Conservation (phyloP, 2,888 invertebrate genomes). For the Caenorhabditis afra region DNA sequence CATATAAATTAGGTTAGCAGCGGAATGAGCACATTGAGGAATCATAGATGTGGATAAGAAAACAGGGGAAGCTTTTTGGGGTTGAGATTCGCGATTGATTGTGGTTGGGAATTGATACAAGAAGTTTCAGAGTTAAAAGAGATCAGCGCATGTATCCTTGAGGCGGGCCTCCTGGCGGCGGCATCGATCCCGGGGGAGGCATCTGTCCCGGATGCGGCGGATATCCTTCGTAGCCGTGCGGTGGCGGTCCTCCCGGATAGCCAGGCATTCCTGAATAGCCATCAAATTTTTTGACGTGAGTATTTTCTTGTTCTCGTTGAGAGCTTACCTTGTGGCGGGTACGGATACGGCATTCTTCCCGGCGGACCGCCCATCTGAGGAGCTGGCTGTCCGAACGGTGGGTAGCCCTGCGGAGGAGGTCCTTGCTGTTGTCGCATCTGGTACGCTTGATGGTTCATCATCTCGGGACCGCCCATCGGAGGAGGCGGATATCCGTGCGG, state of each 20-base stretch:
- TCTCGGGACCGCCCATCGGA: conserved; percentile 36
- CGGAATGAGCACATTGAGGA: not conserved
- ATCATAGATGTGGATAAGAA: conserved; percentile 13
- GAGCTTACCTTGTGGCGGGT: conserved; percentile 40
- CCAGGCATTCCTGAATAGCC: conserved; percentile 35
- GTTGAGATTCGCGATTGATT: not conserved
- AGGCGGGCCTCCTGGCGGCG: not conserved
- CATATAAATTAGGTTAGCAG: not conserved
- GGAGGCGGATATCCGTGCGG: conserved; percentile 43
- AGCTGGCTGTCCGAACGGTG: conserved; percentile 59
- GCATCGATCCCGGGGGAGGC: not conserved
- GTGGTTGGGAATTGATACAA: conserved; percentile 3
- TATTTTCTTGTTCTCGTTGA: no score
- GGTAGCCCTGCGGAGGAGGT: conserved; percentile 42
- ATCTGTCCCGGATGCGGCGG: conserved; percentile 20
- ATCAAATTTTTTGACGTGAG: no score
- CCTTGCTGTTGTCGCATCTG: conserved; percentile 48
- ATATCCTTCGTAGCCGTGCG: conserved; percentile 45
- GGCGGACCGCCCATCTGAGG: conserved; percentile 56
- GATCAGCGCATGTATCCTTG: conserved; percentile 49
- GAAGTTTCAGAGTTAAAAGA: conserved; percentile 1
- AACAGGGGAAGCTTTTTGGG: conserved; percentile 9
- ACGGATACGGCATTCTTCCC: conserved; percentile 43
- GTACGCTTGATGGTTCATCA: conserved; percentile 51
- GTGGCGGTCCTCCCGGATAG: conserved; percentile 42